A percentile compares a stretch with the other conserved stretches of the same genome.
phyloP scores from a whole-genome alignment of 2,888 invertebrate genomes.

The Congeria kusceri region DNA sequence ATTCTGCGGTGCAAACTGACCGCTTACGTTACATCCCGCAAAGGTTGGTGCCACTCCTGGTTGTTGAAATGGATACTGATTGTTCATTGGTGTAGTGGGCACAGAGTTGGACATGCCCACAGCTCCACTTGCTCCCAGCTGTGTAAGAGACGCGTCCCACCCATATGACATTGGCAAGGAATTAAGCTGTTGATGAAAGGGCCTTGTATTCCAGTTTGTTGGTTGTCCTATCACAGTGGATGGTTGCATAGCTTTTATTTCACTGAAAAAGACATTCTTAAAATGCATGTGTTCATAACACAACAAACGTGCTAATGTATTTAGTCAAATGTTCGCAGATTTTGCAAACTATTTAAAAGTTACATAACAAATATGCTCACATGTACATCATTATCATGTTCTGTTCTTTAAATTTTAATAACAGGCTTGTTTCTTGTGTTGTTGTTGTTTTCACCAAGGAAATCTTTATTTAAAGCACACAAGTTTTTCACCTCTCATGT shows the following conservation, averaged over 20 bases:
- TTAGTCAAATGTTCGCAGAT: too few relatives aligned
- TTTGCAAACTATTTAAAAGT: too few relatives aligned
- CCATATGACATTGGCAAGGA: conserved; percentile 64
- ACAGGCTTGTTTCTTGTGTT: too few relatives aligned
- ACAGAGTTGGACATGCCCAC: conserved; percentile 35
- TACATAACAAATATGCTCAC: too few relatives aligned
- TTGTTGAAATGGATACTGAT: conserved; percentile 1
- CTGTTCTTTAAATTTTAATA: too few relatives aligned
- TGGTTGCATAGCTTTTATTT: conserved; percentile 18
- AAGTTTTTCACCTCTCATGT: too few relatives aligned
- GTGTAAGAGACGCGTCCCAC: conserved; percentile 62
- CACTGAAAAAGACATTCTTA: conserved; percentile 32
- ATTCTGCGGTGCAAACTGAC: conserved; percentile 25
- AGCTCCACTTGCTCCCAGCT: conserved; percentile 24
- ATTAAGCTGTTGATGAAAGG: conserved; percentile 19
- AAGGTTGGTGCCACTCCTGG: not conserved
- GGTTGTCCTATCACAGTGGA: conserved; percentile 14
- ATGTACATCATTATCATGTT: too few relatives aligned
- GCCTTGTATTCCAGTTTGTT: not conserved
- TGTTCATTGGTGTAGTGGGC: conserved; percentile 47
- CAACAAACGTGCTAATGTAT: too few relatives aligned
- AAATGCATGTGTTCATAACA: not conserved
- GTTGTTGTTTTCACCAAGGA: too few relatives aligned
- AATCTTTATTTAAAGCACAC: too few relatives aligned
- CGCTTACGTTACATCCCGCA: conserved; percentile 29